Base-by-base conservation (phyloP, 2,888 invertebrate species). In the Protonemura montana region DNA sequence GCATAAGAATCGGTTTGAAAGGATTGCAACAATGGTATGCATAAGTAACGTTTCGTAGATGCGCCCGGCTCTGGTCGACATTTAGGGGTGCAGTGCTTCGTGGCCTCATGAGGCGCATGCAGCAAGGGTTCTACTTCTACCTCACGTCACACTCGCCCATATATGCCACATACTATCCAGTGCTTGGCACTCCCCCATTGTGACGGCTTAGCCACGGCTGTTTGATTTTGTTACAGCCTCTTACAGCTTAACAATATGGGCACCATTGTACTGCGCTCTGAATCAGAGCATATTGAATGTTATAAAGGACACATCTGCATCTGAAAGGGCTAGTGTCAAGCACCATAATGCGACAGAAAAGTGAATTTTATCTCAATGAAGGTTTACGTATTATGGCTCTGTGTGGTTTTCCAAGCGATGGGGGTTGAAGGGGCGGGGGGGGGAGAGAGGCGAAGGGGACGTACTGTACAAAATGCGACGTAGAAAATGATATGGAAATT, bases 401-500 rank as follows among this genome's bases (percentile, higher is more conserved):
- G 82, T 77, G 76, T 35, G 86, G 59, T 59, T 59, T 59, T 21
- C 59, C 16, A 59, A 59, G 59, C 59, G 59, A 21, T 28, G 82
- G 76, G 85, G n/a, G 41, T 16, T 26, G 42, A 25, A 85, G 35
- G 21, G 41, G n/a, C 30, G 27, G 30, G 41, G 87, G 78, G 30
- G 25, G 77, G 78, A 21, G 16, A 16, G 59, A 7, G 13, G 41
- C 6, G 41, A 21, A 13, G 16, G 21, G 13, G 59, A 10, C 59
- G 59, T 59, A 59, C 16, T 21, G 78, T 76, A 84, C 29, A 82
- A 84, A 84, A 84, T 83, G 82, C 86, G 76, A 85, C 86, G 76
- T 76, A 85, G 88, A 88, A 88, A 88, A 88, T 87, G 87, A 88
- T 88, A 88, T 88, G 88, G 88, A 88, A 88, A 88, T 88, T 88